Evolutionary conservation across 2,888 invertebrate genomes (phyloP).

Genomic region (Lumbricus terrestris): DNA sequence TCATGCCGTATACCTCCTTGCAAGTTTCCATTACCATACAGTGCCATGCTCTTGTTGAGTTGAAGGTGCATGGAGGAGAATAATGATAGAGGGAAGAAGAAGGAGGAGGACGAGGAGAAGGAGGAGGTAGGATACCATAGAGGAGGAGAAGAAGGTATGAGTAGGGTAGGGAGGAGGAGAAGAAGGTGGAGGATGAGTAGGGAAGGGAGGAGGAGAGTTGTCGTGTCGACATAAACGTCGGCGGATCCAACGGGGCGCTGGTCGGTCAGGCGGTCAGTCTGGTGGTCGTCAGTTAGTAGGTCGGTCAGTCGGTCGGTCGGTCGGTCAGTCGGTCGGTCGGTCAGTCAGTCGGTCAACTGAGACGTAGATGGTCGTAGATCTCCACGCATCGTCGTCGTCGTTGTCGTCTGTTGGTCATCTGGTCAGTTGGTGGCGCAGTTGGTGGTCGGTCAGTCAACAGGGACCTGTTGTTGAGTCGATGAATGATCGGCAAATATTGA

Average conservation of each 20-base stretch:
- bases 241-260: not conserved
- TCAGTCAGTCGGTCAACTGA: not conserved
- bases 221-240: not conserved
- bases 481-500: slow-evolving; percentile 17
- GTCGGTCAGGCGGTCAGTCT: not conserved
- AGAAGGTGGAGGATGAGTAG: not conserved
- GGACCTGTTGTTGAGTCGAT: slow-evolving; percentile 11
- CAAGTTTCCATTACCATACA: too few species aligned
- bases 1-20: too few species aligned
- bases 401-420: not conserved
- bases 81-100: not conserved
- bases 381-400: not conserved
- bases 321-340: not conserved
- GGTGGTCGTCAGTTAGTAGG: too few species aligned
- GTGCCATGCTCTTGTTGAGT: too few species aligned
- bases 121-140: too few species aligned
- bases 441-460: not conserved
- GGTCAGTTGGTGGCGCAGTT: not conserved
- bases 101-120: not conserved
- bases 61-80: not conserved
- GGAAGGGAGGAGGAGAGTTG: not conserved
- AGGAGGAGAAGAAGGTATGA: not conserved
- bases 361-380: slow-evolving; percentile 3
- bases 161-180: not conserved
- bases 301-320: not conserved